Conservation (phyloP, 2,888 invertebrate genomes). For the Chrysomela aeneicollis region DNA sequence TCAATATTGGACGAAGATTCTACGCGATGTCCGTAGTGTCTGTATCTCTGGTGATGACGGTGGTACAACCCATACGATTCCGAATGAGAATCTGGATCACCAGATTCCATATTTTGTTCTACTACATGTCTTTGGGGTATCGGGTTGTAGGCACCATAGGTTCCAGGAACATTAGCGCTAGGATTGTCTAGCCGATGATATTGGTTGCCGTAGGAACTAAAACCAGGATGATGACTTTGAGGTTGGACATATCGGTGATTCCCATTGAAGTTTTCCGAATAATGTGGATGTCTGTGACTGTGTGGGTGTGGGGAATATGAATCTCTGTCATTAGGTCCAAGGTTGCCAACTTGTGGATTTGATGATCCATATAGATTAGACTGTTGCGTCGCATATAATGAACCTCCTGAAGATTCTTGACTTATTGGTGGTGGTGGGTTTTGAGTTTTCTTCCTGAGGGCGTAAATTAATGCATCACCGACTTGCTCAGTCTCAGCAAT, state of each 20-base stretch:
- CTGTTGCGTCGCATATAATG: neutral
- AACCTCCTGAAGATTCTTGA: neutral
- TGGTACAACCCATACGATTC: neutral
- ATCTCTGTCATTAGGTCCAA: neutral
- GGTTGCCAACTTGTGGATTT: neutral
- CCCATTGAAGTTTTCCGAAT: no score
- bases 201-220: neutral
- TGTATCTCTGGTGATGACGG: no score
- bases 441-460: conserved; percentile 19
- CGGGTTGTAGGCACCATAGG: neutral
- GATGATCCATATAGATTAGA: neutral
- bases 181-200: neutral
- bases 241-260: neutral
- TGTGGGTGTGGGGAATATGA: neutral
- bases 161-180: neutral
- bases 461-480: conserved; percentile 39
- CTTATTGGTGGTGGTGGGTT: neutral
- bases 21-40: conserved; percentile 24
- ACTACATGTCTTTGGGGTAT: neutral
- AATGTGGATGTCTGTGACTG: no score
- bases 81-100: neutral
- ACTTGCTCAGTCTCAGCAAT: conserved; percentile 39
- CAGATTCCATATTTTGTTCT: neutral
- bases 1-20: conserved; percentile 40
- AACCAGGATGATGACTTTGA: neutral